phyloP scores from a whole-genome alignment of 2,888 invertebrate species.

The Limnephilus marmoratus region DNA sequence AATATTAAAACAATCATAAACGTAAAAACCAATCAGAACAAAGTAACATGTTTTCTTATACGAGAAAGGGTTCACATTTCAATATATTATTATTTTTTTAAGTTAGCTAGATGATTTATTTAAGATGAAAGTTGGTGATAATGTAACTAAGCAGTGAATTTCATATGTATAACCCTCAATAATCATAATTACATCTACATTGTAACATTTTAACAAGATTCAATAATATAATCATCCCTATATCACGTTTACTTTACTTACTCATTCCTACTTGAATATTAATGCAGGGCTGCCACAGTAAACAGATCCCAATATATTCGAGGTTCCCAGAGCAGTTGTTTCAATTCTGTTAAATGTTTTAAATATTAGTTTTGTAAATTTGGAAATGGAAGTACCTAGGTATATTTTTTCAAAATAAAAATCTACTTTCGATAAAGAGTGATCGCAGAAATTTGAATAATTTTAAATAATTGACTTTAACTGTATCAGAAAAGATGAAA shows the following conservation, averaged over 20 bases:
- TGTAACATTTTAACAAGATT: background rate
- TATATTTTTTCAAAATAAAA: background rate
- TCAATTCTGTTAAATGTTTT: background rate
- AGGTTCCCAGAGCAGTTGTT: background rate
- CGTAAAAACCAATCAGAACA: background rate
- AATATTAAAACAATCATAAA: conserved; percentile 4
- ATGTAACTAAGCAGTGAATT: background rate
- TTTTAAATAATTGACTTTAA: background rate
- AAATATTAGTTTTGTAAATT: background rate
- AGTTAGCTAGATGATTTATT: background rate
- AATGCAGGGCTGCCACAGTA: background rate
- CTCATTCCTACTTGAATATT: background rate
- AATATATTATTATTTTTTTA: background rate
- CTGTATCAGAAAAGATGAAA: no score
- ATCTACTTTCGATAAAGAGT: background rate
- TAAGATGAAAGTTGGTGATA: background rate
- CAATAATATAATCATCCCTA: background rate
- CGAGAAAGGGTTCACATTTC: background rate
- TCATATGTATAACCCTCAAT: background rate
- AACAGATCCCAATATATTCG: background rate
- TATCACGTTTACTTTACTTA: background rate
- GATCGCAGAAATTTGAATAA: background rate
- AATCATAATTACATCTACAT: background rate
- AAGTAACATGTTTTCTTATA: background rate
- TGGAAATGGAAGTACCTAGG: background rate